These are phyloP conservation scores for Nycticryphes semicollaris DNA, from an alignment of 2,113 vertebrate species.

Conservation along the genomic window DNA sequence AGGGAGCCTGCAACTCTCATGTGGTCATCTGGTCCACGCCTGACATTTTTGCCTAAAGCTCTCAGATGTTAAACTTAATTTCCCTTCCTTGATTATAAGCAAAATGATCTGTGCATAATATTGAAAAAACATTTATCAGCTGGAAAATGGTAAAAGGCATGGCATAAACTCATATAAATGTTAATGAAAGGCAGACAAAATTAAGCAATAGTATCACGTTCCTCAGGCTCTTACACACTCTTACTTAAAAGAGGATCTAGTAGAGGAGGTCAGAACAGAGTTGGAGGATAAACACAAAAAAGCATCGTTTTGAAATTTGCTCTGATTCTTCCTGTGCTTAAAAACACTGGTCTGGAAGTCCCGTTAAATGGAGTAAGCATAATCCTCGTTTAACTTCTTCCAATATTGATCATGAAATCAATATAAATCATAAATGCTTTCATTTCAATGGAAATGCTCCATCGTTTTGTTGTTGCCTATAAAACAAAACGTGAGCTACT, in stretches of 20 bases:
- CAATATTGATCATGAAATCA: not conserved
- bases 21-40: constrained; percentile 40
- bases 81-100: constrained; percentile 49
- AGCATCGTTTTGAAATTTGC: not conserved
- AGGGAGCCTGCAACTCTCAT: not conserved
- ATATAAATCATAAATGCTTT: not conserved
- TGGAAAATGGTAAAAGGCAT: constrained; percentile 24
- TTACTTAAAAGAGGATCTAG: not conserved
- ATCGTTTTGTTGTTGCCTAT: not conserved
- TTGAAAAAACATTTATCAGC: constrained; percentile 50
- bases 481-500: not conserved
- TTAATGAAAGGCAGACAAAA: constrained; percentile 48
- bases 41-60: constrained; percentile 12
- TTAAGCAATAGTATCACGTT: not conserved
- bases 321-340: not conserved
- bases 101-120: constrained; percentile 14
- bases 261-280: not conserved
- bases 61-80: constrained; percentile 29
- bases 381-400: not conserved
- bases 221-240: not conserved
- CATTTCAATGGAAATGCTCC: not conserved
- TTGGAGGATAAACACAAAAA: not conserved
- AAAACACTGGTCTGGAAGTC: not conserved
- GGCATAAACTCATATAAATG: constrained; percentile 12
- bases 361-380: not conserved